Conservation (phyloP, 2,113 vertebrate species). For the Candoia aspera region DNA sequence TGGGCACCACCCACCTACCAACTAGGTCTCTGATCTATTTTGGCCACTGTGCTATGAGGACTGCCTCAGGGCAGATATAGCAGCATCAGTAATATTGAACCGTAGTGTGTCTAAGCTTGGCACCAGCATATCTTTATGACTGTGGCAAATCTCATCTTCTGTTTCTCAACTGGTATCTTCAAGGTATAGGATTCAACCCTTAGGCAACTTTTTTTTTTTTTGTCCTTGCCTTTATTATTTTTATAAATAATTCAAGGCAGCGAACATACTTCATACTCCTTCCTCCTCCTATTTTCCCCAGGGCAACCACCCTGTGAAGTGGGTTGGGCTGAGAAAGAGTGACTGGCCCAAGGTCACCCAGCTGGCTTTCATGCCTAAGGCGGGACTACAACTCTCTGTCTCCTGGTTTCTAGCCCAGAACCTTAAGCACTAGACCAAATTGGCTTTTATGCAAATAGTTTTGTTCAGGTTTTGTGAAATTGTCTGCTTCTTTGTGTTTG, state of each 20-base stretch:
- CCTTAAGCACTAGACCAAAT: too few relatives aligned
- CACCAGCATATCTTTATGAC: background rate
- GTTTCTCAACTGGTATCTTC: background rate
- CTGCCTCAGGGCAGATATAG: background rate
- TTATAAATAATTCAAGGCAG: too few relatives aligned
- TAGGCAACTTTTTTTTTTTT: too few relatives aligned
- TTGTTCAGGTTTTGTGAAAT: background rate
- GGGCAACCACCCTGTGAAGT: too few relatives aligned
- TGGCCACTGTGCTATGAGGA: background rate
- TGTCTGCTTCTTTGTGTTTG: background rate
- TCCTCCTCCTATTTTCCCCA: too few relatives aligned
- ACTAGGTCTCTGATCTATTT: background rate
- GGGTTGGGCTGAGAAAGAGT: too few relatives aligned
- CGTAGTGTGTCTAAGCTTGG: background rate
- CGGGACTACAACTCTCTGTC: too few relatives aligned
- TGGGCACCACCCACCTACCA: background rate
- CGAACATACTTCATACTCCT: too few relatives aligned
- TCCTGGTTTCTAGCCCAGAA: too few relatives aligned
- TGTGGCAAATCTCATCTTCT: background rate
- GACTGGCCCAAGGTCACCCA: too few relatives aligned
- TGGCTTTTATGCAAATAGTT: background rate
- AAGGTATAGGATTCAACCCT: background rate
- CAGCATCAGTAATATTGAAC: background rate
- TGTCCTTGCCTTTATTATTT: too few relatives aligned
- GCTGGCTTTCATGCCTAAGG: too few relatives aligned